Evolutionary conservation across 2,113 vertebrate genomes (phyloP).

Genomic region (Bos javanicus): DNA sequence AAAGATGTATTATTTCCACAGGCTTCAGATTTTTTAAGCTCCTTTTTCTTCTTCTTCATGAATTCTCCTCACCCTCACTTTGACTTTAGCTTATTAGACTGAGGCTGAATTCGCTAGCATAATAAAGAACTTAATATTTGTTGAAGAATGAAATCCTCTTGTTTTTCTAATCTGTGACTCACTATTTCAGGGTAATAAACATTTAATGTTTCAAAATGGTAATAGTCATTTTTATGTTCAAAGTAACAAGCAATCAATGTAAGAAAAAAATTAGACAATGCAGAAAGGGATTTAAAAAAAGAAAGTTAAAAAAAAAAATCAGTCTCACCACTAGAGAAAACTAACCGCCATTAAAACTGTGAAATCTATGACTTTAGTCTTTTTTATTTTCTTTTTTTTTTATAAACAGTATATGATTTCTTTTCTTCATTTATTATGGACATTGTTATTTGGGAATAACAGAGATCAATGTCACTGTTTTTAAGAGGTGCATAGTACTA

Average conservation of each 20-base stretch:
- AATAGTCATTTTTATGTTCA: constrained; percentile 13
- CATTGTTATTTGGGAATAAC: not conserved
- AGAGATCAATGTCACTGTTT: not conserved
- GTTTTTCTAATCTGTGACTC: not conserved
- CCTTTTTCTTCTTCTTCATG: constrained; percentile 12
- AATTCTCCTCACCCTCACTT: not conserved
- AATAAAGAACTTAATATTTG: not conserved
- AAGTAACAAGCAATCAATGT: not conserved
- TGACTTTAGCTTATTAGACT: not conserved
- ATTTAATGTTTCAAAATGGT: not conserved
- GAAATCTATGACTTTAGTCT: not conserved
- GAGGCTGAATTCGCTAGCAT: not conserved
- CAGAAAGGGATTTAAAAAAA: not conserved
- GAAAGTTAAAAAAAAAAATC: not conserved
- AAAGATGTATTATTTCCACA: constrained; percentile 29
- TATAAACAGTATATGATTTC: not conserved
- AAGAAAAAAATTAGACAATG: not conserved
- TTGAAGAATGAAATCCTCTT: not conserved
- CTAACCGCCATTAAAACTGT: not conserved
- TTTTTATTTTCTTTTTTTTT: not conserved
- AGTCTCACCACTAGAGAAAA: not conserved
- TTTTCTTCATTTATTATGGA: not conserved
- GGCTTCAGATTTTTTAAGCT: not conserved
- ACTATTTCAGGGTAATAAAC: not conserved
- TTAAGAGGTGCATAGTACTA: not conserved